phyloP scores from a whole-genome alignment of 2,113 vertebrate genomes.

The Chionis minor region DNA sequence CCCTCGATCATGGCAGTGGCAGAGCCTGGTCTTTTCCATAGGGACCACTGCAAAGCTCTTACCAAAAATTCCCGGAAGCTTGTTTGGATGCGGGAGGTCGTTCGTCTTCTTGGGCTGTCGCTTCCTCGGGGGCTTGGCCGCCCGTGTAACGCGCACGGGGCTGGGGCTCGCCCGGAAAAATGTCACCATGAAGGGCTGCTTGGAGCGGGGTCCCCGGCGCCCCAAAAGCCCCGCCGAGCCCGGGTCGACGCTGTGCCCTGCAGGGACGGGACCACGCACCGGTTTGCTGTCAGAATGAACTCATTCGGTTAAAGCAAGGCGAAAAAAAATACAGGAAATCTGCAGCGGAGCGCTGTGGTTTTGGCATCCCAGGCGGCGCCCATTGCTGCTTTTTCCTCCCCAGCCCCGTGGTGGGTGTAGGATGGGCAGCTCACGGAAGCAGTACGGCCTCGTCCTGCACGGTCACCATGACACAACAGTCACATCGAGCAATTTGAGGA shows the following conservation, averaged over 20 bases:
- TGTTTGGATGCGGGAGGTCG: slow-evolving; percentile 82
- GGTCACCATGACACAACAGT: rapidly evolving
- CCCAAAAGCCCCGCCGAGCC: slow-evolving; percentile 88
- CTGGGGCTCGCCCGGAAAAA: slow-evolving; percentile 87
- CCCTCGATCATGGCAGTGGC: rapidly evolving
- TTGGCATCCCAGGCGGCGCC: rapidly evolving
- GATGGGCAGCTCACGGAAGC: neutral
- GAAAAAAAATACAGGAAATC: rapidly evolving
- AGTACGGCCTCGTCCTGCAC: neutral
- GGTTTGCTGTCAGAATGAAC: rapidly evolving
- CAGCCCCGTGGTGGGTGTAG: rapidly evolving
- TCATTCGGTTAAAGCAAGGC: neutral
- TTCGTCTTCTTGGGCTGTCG: slow-evolving; percentile 83
- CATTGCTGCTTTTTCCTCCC: neutral
- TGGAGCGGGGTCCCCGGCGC: slow-evolving; percentile 83
- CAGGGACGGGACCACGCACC: neutral
- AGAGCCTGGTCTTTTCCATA: rapidly evolving
- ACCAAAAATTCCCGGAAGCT: slow-evolving; percentile 84
- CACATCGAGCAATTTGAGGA: rapidly evolving
- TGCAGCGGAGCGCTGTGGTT: rapidly evolving
- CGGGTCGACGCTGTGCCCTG: slow-evolving; percentile 87
- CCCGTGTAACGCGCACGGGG: slow-evolving; percentile 78
- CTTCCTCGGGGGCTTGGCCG: slow-evolving; percentile 73
- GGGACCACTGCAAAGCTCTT: neutral
- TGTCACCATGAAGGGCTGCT: slow-evolving; percentile 95